Conservation (phyloP, 2,888 invertebrate species). For the Mamestra brassicae region DNA sequence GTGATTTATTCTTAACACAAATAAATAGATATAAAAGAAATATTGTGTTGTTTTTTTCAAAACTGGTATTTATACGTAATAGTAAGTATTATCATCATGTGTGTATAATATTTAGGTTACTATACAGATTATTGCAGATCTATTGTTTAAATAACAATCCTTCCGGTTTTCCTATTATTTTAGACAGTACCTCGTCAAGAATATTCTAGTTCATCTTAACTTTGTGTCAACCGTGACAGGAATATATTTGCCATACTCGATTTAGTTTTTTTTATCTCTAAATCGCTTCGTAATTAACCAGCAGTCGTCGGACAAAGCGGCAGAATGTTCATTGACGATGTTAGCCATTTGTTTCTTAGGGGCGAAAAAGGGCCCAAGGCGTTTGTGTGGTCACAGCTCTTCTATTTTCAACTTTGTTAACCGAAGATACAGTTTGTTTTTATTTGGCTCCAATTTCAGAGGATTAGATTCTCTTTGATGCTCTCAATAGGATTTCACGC, state of each 20-base stretch:
- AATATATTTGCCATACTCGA: background rate
- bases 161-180: too few relatives aligned
- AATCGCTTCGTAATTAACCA: conserved; percentile 40
- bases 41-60: too few relatives aligned
- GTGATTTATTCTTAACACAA: too few relatives aligned
- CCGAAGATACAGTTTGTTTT: conserved; percentile 60
- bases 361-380: conserved; percentile 71
- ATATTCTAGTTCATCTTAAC: background rate
- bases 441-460: conserved; percentile 39
- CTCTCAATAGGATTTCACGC: conserved; percentile 89
- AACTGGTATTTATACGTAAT: too few relatives aligned
- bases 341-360: conserved; percentile 73
- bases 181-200: background rate
- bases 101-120: too few relatives aligned
- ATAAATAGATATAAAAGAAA: too few relatives aligned
- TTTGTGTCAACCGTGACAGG: background rate
- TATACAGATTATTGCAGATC: too few relatives aligned
- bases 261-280: conserved; percentile 1
- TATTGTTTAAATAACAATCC: too few relatives aligned
- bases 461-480: conserved; percentile 86
- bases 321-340: conserved; percentile 67
- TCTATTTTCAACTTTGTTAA: conserved; percentile 59
- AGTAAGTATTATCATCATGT: too few relatives aligned
- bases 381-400: conserved; percentile 17
- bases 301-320: conserved; percentile 49